Evolutionary conservation across 1,140 invertebrate genomes (phyloP).

Genomic region (Aphaenogaster floridana): DNA sequence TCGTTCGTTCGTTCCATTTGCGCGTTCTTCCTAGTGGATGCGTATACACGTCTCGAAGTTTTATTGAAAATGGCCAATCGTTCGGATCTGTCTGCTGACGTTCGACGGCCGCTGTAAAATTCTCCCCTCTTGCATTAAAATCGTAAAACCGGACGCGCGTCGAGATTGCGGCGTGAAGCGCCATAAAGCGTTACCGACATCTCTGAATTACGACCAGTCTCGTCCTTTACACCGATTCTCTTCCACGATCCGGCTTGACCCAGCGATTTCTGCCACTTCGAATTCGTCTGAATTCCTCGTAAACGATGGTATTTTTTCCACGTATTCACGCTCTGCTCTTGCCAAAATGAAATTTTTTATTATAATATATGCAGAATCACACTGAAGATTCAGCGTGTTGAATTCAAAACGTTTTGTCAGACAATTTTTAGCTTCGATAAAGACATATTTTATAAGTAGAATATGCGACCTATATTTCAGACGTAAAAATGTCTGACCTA

Average conservation of each 20-base stretch:
- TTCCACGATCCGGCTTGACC: neutral
- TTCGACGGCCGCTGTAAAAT: slow-evolving; percentile 55
- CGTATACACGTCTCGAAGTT: slow-evolving; percentile 39
- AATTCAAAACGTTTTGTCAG: neutral
- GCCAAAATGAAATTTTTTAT: neutral
- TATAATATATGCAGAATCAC: neutral
- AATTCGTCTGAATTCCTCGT: slow-evolving; percentile 21
- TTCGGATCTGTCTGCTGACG: neutral
- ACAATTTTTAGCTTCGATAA: neutral
- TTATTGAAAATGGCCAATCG: slow-evolving; percentile 65
- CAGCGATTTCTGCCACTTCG: neutral
- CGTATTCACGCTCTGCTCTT: neutral
- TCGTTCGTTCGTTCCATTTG: slow-evolving; percentile 55
- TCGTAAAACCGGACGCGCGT: slow-evolving; percentile 69
- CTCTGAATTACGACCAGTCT: slow-evolving; percentile 70
- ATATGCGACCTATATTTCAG: neutral
- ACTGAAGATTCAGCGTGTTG: neutral
- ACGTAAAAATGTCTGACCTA: neutral
- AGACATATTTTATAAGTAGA: neutral
- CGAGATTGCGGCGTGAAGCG: slow-evolving; percentile 70
- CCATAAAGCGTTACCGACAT: slow-evolving; percentile 76
- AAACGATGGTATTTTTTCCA: slow-evolving; percentile 5
- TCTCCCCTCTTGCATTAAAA: slow-evolving; percentile 62
- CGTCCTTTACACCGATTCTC: slow-evolving; percentile 65
- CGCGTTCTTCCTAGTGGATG: neutral